Percentiles rank a stretch among this genome's conserved stretches.
Evolutionary conservation across 1,140 invertebrate species (phyloP).

Genomic region (Chironomus tepperi): DNA sequence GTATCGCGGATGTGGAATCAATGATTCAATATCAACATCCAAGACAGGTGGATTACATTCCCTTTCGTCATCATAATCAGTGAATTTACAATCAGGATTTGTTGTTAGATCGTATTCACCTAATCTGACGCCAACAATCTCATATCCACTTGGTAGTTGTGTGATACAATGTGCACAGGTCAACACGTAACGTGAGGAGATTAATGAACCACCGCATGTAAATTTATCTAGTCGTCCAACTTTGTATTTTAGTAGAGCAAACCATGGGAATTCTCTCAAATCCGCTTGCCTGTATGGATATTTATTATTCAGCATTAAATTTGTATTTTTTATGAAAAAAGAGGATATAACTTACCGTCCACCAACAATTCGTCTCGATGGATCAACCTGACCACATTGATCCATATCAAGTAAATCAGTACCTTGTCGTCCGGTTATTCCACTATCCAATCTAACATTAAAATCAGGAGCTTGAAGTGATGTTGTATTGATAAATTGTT

Average conservation of each 20-base stretch:
- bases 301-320: too few relatives aligned
- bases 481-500: neutral
- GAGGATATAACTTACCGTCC: neutral
- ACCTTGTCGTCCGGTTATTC: neutral
- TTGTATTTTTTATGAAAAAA: too few relatives aligned
- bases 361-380: neutral
- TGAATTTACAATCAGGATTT: conserved; percentile 34
- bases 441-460: neutral
- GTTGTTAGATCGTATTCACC: conserved; percentile 40
- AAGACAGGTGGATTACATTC: conserved; percentile 30
- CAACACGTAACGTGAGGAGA: conserved; percentile 36
- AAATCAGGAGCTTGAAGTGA: neutral
- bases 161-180: conserved; percentile 41
- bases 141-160: neutral
- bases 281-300: neutral
- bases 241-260: neutral
- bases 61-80: conserved; percentile 34
- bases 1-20: neutral
- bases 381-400: neutral
- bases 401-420: neutral
- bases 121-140: conserved; percentile 31
- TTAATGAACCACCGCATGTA: conserved; percentile 38
- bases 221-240: neutral
- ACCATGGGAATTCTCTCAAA: neutral
- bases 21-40: neutral